Evolutionary conservation across 2,113 vertebrate genomes (phyloP).

Genomic region (Albula goreensis): DNA sequence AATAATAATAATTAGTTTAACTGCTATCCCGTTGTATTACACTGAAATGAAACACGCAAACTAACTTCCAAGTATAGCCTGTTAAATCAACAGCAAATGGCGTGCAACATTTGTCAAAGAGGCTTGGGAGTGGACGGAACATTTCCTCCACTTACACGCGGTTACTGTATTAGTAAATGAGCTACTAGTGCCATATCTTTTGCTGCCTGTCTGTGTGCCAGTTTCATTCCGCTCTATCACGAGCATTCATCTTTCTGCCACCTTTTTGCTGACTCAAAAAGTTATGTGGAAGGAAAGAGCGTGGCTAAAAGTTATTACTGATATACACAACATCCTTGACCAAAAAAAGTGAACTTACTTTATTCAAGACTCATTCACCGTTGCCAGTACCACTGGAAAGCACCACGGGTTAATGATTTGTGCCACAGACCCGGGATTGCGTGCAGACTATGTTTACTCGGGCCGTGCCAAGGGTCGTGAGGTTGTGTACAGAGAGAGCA

Average conservation of each 20-base stretch:
- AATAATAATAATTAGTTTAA: conserved; percentile 23
- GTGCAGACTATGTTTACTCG: conserved; percentile 77
- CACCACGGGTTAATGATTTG: conserved; percentile 71
- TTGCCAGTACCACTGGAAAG: conserved; percentile 30
- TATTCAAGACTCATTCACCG: conserved; percentile 9
- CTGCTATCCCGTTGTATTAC: conserved; percentile 18
- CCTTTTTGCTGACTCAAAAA: conserved; percentile 40
- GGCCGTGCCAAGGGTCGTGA: conserved; percentile 70
- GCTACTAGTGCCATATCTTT: conserved; percentile 46
- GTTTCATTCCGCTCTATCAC: conserved; percentile 49
- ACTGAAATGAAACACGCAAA: background rate
- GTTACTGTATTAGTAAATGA: conserved; percentile 64
- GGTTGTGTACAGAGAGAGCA: conserved; percentile 69
- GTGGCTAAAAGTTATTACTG: conserved; percentile 46
- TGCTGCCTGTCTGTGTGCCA: conserved; percentile 40
- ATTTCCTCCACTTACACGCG: background rate
- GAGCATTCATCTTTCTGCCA: conserved; percentile 70
- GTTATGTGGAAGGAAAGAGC: background rate
- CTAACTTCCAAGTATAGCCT: background rate
- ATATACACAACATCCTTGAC: conserved; percentile 61
- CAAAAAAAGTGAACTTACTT: conserved; percentile 35
- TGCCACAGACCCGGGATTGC: conserved; percentile 56
- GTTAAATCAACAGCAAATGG: background rate
- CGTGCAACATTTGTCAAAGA: background rate
- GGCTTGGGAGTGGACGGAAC: background rate